Conservation (phyloP, 1,140 invertebrate genomes). For the Charaxes varanes region DNA sequence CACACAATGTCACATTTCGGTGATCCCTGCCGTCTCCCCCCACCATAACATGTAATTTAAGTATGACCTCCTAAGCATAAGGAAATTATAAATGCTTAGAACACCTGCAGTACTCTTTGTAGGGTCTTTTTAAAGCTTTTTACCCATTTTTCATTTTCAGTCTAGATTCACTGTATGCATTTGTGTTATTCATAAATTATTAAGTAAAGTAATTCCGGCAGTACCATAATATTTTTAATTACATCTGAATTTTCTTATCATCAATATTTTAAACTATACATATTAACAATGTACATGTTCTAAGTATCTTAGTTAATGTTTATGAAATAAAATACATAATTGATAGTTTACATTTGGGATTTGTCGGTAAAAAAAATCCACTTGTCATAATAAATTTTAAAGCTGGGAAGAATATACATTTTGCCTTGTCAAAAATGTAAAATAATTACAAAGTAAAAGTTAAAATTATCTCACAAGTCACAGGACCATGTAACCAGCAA, state of each 20-base stretch:
- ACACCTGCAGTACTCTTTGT: background rate
- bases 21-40: too few species aligned
- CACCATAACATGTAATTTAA: too few species aligned
- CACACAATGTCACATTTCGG: too few species aligned
- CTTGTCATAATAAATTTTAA: slow-evolving; percentile 17
- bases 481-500: too few species aligned
- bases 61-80: too few species aligned
- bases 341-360: slow-evolving; percentile 4
- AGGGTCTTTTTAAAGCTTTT: slow-evolving; percentile 13
- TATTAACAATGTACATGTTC: slow-evolving; percentile 25
- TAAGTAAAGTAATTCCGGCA: slow-evolving; percentile 21
- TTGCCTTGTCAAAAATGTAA: slow-evolving; percentile 10
- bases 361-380: slow-evolving; percentile 10
- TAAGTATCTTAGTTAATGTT: slow-evolving; percentile 22
- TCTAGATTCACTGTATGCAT: slow-evolving; percentile 4
- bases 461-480: too few species aligned
- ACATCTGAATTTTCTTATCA: slow-evolving; percentile 15
- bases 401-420: slow-evolving; percentile 14
- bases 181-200: slow-evolving; percentile 1
- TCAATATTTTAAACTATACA: slow-evolving; percentile 22
- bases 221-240: slow-evolving; percentile 14
- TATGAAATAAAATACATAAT: slow-evolving; percentile 8
- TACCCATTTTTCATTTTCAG: slow-evolving; percentile 9
- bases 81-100: too few species aligned
- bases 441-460: too few species aligned